Evolutionary conservation across 2,797 vertebrate genomes (phyloP).

Genomic region (Platyrinchus mystaceus): DNA sequence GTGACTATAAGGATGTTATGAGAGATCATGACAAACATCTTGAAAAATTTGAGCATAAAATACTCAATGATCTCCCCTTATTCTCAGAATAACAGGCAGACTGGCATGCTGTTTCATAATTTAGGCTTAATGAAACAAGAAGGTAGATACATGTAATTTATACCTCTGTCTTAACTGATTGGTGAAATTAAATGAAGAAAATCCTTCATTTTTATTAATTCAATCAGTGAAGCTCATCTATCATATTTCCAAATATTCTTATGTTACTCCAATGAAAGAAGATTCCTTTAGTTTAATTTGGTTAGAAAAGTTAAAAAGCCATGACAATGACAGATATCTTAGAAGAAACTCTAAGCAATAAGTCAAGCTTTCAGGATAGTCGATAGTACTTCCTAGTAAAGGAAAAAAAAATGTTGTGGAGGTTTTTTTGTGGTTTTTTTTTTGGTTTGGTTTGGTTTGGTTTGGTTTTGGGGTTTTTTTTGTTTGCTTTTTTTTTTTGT

Average conservation of each 20-base stretch:
- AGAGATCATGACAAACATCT: neutral
- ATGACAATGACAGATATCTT: neutral
- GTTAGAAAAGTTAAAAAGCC: neutral
- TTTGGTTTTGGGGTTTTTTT: no score
- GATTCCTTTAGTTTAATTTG: neutral
- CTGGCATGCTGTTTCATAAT: neutral
- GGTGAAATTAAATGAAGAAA: neutral
- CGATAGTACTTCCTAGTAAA: neutral
- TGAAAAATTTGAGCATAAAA: neutral
- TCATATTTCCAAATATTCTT: neutral
- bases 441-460: no score
- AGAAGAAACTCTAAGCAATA: neutral
- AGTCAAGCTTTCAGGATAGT: neutral
- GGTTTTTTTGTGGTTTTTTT: no score
- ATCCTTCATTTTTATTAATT: neutral
- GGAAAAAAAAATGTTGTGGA: rapidly evolving
- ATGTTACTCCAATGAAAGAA: neutral
- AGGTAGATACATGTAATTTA: neutral
- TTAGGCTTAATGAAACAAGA: neutral
- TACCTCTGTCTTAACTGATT: neutral
- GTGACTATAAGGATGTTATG: neutral
- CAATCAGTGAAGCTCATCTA: neutral
- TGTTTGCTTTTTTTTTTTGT: neutral
- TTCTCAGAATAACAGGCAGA: neutral
- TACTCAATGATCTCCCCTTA: neutral